Percentiles rank a stretch among this genome's conserved stretches.
These are phyloP conservation scores for Actinemys pallida DNA, from an alignment of 2,113 vertebrate genomes.

Conservation along the genomic window DNA sequence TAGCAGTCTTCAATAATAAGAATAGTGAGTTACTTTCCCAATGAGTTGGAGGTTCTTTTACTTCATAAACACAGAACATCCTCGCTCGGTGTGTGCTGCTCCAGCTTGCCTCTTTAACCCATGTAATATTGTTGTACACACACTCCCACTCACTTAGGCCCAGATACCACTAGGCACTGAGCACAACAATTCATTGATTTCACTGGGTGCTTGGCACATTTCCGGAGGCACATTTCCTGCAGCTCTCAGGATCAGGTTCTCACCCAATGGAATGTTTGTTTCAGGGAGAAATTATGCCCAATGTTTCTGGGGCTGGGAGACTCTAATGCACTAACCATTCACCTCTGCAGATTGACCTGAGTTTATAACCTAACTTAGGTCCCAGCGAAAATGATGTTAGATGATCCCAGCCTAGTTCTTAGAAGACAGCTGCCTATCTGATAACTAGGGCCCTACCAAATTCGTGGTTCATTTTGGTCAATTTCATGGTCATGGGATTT, in stretches of 20 bases:
- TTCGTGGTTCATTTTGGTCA: too few species aligned
- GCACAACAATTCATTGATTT: neutral
- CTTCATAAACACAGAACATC: neutral
- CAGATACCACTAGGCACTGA: neutral
- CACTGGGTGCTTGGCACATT: neutral
- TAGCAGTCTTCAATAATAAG: conserved; percentile 92
- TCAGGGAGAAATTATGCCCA: neutral
- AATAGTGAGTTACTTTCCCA: conserved; percentile 85
- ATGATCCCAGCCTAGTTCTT: neutral
- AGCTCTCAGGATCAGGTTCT: neutral
- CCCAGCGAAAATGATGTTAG: neutral
- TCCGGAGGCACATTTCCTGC: neutral
- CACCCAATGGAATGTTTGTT: neutral
- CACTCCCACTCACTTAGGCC: neutral
- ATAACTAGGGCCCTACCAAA: neutral
- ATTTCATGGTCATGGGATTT: too few species aligned
- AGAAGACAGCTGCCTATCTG: neutral
- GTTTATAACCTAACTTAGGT: neutral
- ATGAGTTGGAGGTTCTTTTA: neutral
- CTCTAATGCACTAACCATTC: neutral
- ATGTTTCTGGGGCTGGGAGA: neutral
- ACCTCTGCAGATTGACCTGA: neutral
- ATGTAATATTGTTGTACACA: neutral
- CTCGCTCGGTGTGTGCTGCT: neutral
- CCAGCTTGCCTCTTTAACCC: neutral